A percentile compares a stretch with the other conserved stretches of the same genome.
phyloP scores from a whole-genome alignment of 2,113 vertebrate genomes.

The Psilopogon haemacephalus region DNA sequence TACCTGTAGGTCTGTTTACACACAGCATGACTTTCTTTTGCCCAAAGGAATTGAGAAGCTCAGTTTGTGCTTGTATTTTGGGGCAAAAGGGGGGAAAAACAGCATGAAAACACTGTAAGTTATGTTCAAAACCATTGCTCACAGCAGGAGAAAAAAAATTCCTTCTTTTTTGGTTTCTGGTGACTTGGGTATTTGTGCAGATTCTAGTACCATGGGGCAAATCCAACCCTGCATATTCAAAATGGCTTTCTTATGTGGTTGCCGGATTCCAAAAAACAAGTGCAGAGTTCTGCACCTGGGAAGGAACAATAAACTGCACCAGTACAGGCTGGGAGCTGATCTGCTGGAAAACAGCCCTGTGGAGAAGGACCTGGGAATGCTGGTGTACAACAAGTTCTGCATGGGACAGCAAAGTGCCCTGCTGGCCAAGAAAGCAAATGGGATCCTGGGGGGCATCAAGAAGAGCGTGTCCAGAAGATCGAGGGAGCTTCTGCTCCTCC shows the following conservation, averaged over 20 bases:
- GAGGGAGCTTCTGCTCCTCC: too few species aligned
- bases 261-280: background rate
- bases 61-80: conserved; percentile 43
- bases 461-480: too few species aligned
- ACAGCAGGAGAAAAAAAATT: conserved; percentile 73
- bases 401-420: too few species aligned
- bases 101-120: conserved; percentile 56
- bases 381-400: too few species aligned
- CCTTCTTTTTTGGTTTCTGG: conserved; percentile 50
- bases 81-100: conserved; percentile 20
- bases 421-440: too few species aligned
- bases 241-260: conserved; percentile 11
- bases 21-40: conserved; percentile 26
- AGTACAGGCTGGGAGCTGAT: too few species aligned
- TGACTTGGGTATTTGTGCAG: conserved; percentile 17
- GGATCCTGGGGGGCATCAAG: too few species aligned
- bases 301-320: too few species aligned
- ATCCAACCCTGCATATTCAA: conserved; percentile 29
- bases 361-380: too few species aligned
- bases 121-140: conserved; percentile 65
- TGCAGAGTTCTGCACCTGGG: too few species aligned
- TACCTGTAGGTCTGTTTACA: background rate
- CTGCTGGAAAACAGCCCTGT: too few species aligned
- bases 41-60: conserved; percentile 49
- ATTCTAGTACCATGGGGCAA: conserved; percentile 2